Evolutionary conservation across 2,888 invertebrate genomes (phyloP).

Genomic region (Aphodius granarius): DNA sequence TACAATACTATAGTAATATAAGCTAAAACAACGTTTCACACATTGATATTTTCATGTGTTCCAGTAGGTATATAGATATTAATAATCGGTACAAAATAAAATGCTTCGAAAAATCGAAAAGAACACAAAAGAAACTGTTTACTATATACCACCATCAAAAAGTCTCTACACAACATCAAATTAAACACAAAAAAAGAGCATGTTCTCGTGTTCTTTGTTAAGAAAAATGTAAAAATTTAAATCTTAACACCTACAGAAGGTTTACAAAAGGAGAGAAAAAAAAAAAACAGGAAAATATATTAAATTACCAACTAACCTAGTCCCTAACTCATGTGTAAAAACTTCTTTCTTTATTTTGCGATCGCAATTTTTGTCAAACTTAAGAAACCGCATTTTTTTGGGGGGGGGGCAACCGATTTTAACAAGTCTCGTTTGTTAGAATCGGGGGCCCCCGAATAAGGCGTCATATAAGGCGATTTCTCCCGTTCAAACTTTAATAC

Average conservation of each 20-base stretch:
- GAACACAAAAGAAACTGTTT: too few relatives aligned
- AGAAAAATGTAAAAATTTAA: background rate
- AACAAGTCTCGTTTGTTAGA: background rate
- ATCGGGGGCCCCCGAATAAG: background rate
- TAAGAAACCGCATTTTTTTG: background rate
- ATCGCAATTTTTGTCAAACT: background rate
- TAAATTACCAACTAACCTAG: background rate
- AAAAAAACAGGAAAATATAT: too few relatives aligned
- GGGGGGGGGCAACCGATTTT: background rate
- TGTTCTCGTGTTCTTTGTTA: background rate
- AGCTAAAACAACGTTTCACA: background rate
- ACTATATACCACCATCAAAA: background rate
- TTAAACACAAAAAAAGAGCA: background rate
- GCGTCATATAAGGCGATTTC: background rate
- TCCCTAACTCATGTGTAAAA: background rate
- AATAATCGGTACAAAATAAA: background rate
- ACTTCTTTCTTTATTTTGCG: background rate
- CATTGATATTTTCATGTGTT: background rate
- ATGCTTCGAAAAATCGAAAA: background rate
- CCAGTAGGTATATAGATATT: background rate
- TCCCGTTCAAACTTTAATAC: background rate
- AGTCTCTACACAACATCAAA: background rate
- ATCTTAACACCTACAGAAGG: background rate
- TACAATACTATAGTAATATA: background rate
- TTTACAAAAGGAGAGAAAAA: background rate